Base-by-base conservation (phyloP, 2,888 invertebrate genomes). In the Bhutanitis thaidina region DNA sequence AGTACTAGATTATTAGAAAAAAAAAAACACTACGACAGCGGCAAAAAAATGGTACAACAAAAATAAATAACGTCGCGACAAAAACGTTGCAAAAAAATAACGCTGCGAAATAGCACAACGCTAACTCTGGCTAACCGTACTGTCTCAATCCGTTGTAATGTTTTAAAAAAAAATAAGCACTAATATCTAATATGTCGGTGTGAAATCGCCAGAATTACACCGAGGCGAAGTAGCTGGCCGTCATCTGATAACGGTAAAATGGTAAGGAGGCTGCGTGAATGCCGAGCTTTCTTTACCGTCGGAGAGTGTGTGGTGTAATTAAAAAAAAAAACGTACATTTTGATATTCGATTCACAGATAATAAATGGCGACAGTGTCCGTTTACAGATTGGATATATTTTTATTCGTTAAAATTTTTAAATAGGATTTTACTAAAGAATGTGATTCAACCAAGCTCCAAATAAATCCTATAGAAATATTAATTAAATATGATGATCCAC, bases 161-260 rank as follows among this genome's bases (percentile, higher is more conserved):
- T 43, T 30, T 14, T 64, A 64, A 62, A 59, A 57, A 30, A 54
- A 59, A 56, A n/a, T n/a, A n/a, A n/a, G n/a, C 30, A 57, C 74
- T 70, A 72, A 62, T 66, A 67, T 74, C 74, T 74, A 75, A 78
- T 74, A 75, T 70, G 61, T 55, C 61, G 65, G 83, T 83, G 85
- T 85, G 86, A 86, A 86, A 86, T 86, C 81, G 73, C 64, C 71
- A 68, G 71, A 72, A 71, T 73, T 60, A 64, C 41, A 27, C 69
- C 58, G 58, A 58, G 58, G 49, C 53, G 58, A 61, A 59, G 60
- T 54, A 59, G 44, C 54, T 49, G 51, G 63, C 67, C 67, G 72
- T 69, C 77, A 77, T 74, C 80, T 79, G 74, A 77, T 87, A 87
- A 87, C 87, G 80, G 87, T 74, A 64, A 43, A 57, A 49, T 57